Evolutionary conservation across 2,888 invertebrate genomes (phyloP).

Genomic region (Caenorhabditis macrosperma): DNA sequence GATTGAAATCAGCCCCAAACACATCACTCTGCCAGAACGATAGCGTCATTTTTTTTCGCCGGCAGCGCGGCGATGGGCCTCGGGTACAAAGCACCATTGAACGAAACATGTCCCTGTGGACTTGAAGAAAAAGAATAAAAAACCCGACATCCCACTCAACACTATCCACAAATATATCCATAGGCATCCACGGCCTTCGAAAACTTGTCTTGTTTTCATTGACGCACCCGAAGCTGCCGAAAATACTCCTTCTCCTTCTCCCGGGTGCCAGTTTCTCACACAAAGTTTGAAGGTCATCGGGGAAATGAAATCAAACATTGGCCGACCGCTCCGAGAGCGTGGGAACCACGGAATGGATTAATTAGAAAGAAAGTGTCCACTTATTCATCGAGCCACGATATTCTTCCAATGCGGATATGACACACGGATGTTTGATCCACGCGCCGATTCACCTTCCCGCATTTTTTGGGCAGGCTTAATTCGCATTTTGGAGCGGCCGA

Average conservation of each 20-base stretch:
- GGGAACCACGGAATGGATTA: slow-evolving; percentile 19
- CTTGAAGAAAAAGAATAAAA: slow-evolving; percentile 37
- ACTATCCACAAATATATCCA: slow-evolving; percentile 5
- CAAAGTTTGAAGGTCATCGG: slow-evolving; percentile 49
- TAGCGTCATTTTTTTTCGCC: slow-evolving; percentile 46
- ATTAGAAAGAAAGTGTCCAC: neutral
- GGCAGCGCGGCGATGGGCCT: slow-evolving; percentile 17
- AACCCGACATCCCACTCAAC: slow-evolving; percentile 11
- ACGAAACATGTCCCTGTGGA: slow-evolving; percentile 48
- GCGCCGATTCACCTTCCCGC: neutral
- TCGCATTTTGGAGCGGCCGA: neutral
- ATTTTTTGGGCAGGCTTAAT: too few species aligned
- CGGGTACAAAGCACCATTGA: slow-evolving; percentile 53
- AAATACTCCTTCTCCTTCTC: slow-evolving; percentile 29
- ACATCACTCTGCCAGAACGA: slow-evolving; percentile 45
- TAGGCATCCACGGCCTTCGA: too few species aligned
- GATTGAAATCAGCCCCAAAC: slow-evolving; percentile 50
- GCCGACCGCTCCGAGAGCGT: slow-evolving; percentile 13
- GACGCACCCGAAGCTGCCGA: neutral
- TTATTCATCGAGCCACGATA: slow-evolving; percentile 22
- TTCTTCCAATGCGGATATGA: slow-evolving; percentile 20
- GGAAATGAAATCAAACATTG: slow-evolving; percentile 28
- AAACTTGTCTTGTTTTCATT: slow-evolving; percentile 38
- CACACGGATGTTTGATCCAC: slow-evolving; percentile 21
- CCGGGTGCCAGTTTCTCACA: slow-evolving; percentile 9